Evolutionary conservation across 2,113 vertebrate species (phyloP), one percentile per base, ranked within the genome.

Genomic region (Aldabrachelys gigantea): DNA sequence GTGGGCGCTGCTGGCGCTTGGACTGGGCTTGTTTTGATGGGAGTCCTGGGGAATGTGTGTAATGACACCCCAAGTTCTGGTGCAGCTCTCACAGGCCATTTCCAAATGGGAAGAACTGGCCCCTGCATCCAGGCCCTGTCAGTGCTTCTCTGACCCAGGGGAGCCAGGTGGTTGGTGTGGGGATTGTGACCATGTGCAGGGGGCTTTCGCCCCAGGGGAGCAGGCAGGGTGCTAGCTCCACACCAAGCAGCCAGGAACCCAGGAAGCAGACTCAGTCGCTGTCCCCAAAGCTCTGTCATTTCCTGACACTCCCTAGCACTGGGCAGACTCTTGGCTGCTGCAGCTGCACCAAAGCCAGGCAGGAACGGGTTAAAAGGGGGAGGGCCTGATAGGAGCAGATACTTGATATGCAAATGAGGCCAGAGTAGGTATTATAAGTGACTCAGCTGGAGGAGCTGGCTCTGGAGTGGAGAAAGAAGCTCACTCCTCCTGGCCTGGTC

Each of bases 351-450:
- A 84, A 25, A 31, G 11, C 47, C 49, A 27, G 72, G 31, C 22
- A 6, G 22, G 85, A 89, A 69, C 38, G 35, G 11, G 80, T 35
- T 76, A 44, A 10, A 54, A 49, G 31, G 41, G 47, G 65, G 57
- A 8, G 84, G 47, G 5, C 83, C 25, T 10, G 22, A 11, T 41
- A 7, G 13, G 44, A 54, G 82, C 8, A 31, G 49, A 59, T 44
- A n/a, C 31, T 83, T 54, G 79, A 59, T 98, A 98, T 98, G 98
- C 98, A 98, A 99, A 99, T 98, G 97, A 98, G 98, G 89, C 38
- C 78, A 47, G 44, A 76, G 88, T 41, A 78, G 75, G 24, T 94
- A 96, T 98, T 98, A 98, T 98, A 99, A 98, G 92, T 41, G n/a
- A 54, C 76, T 56, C 38, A 25, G 82, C 81, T 53, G 75, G 72